phyloP scores from a whole-genome alignment of 64 coral and sea anemone species.

The Exaiptasia diaphana region DNA sequence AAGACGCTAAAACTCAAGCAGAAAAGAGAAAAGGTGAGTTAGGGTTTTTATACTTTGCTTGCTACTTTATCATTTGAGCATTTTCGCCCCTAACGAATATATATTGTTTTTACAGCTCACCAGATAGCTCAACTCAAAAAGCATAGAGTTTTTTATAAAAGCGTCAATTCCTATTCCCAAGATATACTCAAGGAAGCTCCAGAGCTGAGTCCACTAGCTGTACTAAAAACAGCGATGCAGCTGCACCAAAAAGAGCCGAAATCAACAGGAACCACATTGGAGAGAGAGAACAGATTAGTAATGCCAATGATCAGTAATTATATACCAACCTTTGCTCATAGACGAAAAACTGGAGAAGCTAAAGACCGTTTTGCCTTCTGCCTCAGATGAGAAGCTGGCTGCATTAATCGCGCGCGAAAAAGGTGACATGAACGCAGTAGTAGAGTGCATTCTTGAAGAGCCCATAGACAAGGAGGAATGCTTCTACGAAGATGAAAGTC shows the following conservation, averaged over 20 bases:
- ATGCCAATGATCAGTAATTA: neutral
- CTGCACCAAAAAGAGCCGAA: conserved; percentile 3
- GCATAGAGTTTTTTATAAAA: neutral
- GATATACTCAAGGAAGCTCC: neutral
- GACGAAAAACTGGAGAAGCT: neutral
- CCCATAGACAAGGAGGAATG: neutral
- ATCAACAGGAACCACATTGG: neutral
- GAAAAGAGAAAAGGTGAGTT: no score
- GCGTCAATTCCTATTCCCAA: conserved; percentile 6
- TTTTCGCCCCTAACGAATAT: no score
- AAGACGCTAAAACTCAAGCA: no score
- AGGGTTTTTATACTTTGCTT: no score
- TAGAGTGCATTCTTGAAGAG: neutral
- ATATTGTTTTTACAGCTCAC: neutral
- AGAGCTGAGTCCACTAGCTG: neutral
- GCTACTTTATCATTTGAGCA: no score
- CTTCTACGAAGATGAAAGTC: no score
- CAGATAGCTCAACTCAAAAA: neutral
- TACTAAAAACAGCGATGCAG: neutral
- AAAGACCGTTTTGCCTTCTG: neutral
- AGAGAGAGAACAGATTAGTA: neutral
- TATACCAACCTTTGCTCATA: neutral
- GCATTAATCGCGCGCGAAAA: neutral
- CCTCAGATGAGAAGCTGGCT: neutral
- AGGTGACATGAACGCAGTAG: conserved; percentile 1